phyloP scores from a whole-genome alignment of 2,888 invertebrate genomes.

The Encarsia formosa region DNA sequence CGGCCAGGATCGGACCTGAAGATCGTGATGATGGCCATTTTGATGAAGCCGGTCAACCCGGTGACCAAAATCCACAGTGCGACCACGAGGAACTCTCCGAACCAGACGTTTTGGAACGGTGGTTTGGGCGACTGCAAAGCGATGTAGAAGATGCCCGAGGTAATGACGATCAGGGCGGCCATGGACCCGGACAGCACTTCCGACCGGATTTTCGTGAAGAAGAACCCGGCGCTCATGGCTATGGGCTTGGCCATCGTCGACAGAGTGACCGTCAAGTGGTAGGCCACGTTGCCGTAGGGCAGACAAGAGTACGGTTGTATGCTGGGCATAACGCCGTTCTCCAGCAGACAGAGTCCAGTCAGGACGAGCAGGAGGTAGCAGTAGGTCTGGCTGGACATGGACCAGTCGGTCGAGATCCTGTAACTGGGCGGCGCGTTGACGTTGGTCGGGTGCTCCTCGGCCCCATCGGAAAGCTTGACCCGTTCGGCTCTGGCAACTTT shows the following conservation, averaged over 20 bases:
- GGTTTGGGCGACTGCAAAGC: conserved; percentile 74
- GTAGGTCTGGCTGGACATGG: conserved; percentile 42
- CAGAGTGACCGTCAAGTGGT: conserved; percentile 62
- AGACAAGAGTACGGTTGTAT: conserved; percentile 63
- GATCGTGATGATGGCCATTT: conserved; percentile 72
- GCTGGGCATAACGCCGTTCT: conserved; percentile 61
- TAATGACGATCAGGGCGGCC: conserved; percentile 54
- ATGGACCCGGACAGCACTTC: conserved; percentile 50
- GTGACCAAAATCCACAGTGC: conserved; percentile 65
- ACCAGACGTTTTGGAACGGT: conserved; percentile 57
- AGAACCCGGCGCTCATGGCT: conserved; percentile 59
- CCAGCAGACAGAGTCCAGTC: conserved; percentile 53
- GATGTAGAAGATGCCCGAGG: conserved; percentile 65
- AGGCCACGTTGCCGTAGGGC: conserved; percentile 63
- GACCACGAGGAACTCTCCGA: conserved; percentile 65
- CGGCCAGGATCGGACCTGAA: conserved; percentile 70
- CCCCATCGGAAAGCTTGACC: conserved; percentile 41
- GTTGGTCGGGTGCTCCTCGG: conserved; percentile 50
- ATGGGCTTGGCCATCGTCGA: conserved; percentile 62
- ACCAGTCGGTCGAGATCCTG: conserved; percentile 43
- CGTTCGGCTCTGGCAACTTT: conserved; percentile 42
- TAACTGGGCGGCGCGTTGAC: conserved; percentile 57
- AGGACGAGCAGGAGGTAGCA: conserved; percentile 43
- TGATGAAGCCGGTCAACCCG: conserved; percentile 70
- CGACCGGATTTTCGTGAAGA: conserved; percentile 42